Base-by-base conservation (phyloP, 2,797 vertebrate species). In the Ptychadena robeensis region DNA sequence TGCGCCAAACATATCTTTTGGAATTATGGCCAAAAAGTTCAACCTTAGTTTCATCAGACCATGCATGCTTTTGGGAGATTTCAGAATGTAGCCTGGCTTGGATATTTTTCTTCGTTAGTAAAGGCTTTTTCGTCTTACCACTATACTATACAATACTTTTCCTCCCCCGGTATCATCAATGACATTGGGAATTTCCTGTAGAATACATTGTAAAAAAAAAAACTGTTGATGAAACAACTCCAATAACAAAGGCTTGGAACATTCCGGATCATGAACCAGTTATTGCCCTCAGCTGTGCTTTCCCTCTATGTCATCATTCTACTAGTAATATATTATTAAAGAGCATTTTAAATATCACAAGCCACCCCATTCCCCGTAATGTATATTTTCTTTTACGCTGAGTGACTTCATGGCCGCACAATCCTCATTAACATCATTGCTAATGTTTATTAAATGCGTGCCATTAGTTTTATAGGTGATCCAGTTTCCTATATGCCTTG, bases 381-480 rank as follows among this genome's bases (percentile, higher is more conserved):
- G 25, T n/a, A 75, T 37, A 48, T 67, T 48, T 78, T 34, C 66
- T 9, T 64, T 28, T 79, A 31, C 65, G 67, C 76, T 22, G n/a
- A 69, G 18, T 57, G 44, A 37, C 76, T 69, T 79, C 53, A 32
- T 32, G 18, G 67, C 57, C 40, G 4, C 40, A 71, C 25, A 37
- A 59, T 37, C n/a, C 79, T 57, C 63, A 75, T 75, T 59, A 75
- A 35, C 73, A 63, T 59, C 64, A 82, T 61, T 32, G 10, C 64
- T 82, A 82, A 74, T 82, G 80, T 67, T 82, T 74, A 82, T 82
- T 69, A 76, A 82, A 73, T 70, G 66, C 53, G 44, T 70, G 53
- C 80, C 72, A 82, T 82, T 82, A 82, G 72, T 61, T 75, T 82
- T 76, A 82, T 76, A 73, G 61, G 64, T 48, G 81, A 82, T 82